Evolutionary conservation across 2,888 invertebrate species (phyloP).

Genomic region (Polydrusus cervinus): DNA sequence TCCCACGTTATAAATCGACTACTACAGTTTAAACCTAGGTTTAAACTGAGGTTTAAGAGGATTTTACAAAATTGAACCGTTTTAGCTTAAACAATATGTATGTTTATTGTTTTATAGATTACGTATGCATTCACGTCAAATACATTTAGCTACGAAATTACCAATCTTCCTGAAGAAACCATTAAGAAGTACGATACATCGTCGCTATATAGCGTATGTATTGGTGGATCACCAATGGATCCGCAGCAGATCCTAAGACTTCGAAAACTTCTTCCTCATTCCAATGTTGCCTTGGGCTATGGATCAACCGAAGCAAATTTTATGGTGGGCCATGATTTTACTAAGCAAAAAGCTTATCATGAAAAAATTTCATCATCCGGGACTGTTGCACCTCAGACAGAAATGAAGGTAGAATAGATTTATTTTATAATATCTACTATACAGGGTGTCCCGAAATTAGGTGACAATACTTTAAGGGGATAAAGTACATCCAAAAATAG

Average conservation of each 20-base stretch:
- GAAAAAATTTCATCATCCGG: slow-evolving; percentile 46
- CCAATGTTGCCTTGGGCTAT: slow-evolving; percentile 65
- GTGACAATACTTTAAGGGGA: no score
- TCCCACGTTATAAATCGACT: no score
- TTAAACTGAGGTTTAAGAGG: no score
- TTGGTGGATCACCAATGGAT: slow-evolving; percentile 59
- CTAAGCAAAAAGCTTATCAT: slow-evolving; percentile 13
- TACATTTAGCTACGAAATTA: slow-evolving; percentile 54
- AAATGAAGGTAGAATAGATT: slow-evolving; percentile 47
- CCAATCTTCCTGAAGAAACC: slow-evolving; percentile 37
- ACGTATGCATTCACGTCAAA: slow-evolving; percentile 44
- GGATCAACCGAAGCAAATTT: slow-evolving; percentile 70
- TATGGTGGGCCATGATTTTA: slow-evolving; percentile 52
- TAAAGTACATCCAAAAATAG: no score
- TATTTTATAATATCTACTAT: no score
- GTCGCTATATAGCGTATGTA: slow-evolving; percentile 46
- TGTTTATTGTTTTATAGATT: slow-evolving; percentile 13
- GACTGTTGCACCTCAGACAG: slow-evolving; percentile 23
- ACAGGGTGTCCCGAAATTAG: no score
- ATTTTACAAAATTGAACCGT: no score
- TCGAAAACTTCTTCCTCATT: slow-evolving; percentile 62
- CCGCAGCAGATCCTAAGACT: slow-evolving; percentile 54
- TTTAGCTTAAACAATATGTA: no score
- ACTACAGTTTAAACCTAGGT: no score
- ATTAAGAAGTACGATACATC: slow-evolving; percentile 48